Evolutionary conservation across 2,888 invertebrate species (phyloP).

Genomic region (Drosophila formosana): DNA sequence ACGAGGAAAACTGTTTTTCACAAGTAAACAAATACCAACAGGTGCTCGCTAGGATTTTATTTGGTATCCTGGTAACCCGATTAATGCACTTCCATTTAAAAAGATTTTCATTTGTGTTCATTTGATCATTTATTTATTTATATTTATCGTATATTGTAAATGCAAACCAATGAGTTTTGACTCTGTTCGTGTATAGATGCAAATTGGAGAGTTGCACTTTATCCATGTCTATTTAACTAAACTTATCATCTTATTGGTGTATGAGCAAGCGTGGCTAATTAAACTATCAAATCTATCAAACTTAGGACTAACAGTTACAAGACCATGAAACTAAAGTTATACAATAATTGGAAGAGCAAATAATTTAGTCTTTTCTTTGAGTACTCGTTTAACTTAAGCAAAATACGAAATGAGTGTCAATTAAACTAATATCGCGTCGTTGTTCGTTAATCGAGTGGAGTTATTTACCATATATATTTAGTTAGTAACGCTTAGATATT

Average conservation of each 20-base stretch:
- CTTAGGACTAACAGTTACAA: slow-evolving; percentile 52
- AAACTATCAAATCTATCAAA: slow-evolving; percentile 54
- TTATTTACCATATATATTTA: slow-evolving; percentile 35
- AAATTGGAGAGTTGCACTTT: slow-evolving; percentile 49
- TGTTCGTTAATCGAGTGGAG: slow-evolving; percentile 44
- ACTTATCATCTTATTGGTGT: slow-evolving; percentile 51
- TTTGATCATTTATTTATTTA: slow-evolving; percentile 29
- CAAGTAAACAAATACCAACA: slow-evolving; percentile 64
- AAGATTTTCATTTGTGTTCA: slow-evolving; percentile 28
- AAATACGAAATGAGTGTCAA: slow-evolving; percentile 48
- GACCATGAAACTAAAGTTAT: slow-evolving; percentile 58
- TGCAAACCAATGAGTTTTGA: slow-evolving; percentile 71
- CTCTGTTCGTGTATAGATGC: slow-evolving; percentile 48
- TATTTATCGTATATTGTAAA: slow-evolving; percentile 57
- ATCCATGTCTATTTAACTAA: slow-evolving; percentile 54
- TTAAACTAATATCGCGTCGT: slow-evolving; percentile 75
- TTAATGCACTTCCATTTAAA: background rate
- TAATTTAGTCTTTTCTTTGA: slow-evolving; percentile 75
- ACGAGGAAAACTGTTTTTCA: slow-evolving; percentile 43
- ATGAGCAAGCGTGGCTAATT: slow-evolving; percentile 79
- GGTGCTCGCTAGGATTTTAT: slow-evolving; percentile 16
- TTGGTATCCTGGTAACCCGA: slow-evolving; percentile 4
- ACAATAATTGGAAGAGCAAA: slow-evolving; percentile 75
- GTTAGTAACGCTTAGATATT: slow-evolving; percentile 68
- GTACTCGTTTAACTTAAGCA: slow-evolving; percentile 46